phyloP scores from a whole-genome alignment of 1,140 invertebrate species.

The Luehdorfia chinensis region DNA sequence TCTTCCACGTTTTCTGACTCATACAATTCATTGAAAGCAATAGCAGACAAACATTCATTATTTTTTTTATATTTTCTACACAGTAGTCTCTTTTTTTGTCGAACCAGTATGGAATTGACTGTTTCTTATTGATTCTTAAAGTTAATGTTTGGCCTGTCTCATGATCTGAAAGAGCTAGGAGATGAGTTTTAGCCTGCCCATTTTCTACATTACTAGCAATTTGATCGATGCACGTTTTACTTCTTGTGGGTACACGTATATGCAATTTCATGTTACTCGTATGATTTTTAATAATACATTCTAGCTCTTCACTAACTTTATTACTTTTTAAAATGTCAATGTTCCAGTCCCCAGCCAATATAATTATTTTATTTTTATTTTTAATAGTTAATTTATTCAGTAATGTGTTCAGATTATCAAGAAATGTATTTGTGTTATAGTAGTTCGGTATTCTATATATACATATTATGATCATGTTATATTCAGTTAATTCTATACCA shows the following conservation, averaged over 20 bases:
- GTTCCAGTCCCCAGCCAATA: slow-evolving; percentile 25
- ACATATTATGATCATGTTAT: slow-evolving; percentile 17
- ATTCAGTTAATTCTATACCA: slow-evolving; percentile 11
- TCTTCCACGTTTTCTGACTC: not conserved
- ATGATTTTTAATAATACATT: slow-evolving; percentile 18
- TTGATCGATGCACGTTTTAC: slow-evolving; percentile 23
- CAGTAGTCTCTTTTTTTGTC: slow-evolving; percentile 20
- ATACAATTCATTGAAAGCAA: slow-evolving; percentile 16
- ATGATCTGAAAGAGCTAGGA: slow-evolving; percentile 22
- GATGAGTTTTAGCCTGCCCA: slow-evolving; percentile 8
- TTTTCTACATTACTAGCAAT: slow-evolving; percentile 22
- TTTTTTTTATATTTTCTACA: slow-evolving; percentile 18
- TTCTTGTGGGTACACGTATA: slow-evolving; percentile 19
- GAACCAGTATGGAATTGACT: slow-evolving; percentile 6
- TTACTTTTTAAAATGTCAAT: slow-evolving; percentile 23
- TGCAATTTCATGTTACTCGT: slow-evolving; percentile 20
- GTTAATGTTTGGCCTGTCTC: slow-evolving; percentile 22
- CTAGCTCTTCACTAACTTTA: slow-evolving; percentile 6
- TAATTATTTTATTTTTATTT: slow-evolving; percentile 19
- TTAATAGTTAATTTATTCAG: slow-evolving; percentile 7
- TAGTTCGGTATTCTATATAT: slow-evolving; percentile 22
- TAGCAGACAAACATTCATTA: slow-evolving; percentile 2
- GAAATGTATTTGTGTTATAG: slow-evolving; percentile 8
- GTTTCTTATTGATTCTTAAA: slow-evolving; percentile 7
- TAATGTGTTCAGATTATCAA: slow-evolving; percentile 20